Base-by-base conservation (phyloP, 2,888 invertebrate species). In the Petrophora chlorosata region DNA sequence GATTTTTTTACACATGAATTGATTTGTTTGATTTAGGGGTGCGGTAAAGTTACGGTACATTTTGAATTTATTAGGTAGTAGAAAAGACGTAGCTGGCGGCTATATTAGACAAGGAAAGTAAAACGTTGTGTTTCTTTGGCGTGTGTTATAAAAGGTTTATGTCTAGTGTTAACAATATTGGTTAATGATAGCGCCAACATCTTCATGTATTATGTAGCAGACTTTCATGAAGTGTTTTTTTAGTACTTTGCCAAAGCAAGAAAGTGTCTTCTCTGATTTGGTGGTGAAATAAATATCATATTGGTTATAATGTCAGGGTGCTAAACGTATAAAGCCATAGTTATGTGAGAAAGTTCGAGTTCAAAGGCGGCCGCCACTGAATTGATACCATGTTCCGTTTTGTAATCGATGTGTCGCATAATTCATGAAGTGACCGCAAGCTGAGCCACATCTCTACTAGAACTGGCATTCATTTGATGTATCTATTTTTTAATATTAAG, bases 381-480 rank as follows among this genome's bases (percentile, higher is more conserved):
- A 76, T 74, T 73, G 75, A 77, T 76, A 72, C 65, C 66, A 72
- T 76, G 76, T 80, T 80, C 70, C 76, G 73, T 82, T 85, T 82
- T 81, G 76, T 79, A 79, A 80, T 73, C 75, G 74, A 80, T 78
- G 79, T 79, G 73, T 76, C 77, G 74, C 72, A 79, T 80, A 73
- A 79, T 70, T 82, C 78, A 80, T 74, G 71, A 67, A 58, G 61
- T 67, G 66, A 65, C 58, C 61, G 51, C 41, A 62, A 52, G 43
- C 57, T 69, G 77, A 49, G 36, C 43, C 68, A 58, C 32, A 43
- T 46, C 48, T 65, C 67, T 71, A 65, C 47, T 65, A 76, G 75
- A 79, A 52, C 46, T 49, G 62, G 44, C 63, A 44, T 30, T 2
- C 3, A n/a, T 30, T 30, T 22, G 7, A 19, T 19, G 7, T 19